Evolutionary conservation across 1,140 invertebrate species (phyloP), one percentile per base, ranked within the genome.

Genomic region (Drosophila oshimai): DNA sequence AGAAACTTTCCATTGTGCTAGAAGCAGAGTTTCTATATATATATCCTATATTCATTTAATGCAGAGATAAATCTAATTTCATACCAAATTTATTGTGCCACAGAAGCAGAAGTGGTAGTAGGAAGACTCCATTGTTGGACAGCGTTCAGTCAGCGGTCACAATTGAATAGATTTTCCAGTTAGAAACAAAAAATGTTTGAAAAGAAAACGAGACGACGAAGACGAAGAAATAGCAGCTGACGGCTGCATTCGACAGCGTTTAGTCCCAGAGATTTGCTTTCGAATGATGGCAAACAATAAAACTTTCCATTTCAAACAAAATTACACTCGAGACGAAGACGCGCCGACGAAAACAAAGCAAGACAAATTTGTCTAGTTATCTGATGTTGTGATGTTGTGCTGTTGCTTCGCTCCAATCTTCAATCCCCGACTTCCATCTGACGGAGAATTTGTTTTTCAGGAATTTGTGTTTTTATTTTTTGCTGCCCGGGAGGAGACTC

Each of bases 271-370:
- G 60, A 75, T 86, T 84, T 72, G 65, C 65, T 79, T 86, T 72
- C 64, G 58, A 74, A 58, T 64, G 57, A 77, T 73, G 55, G 62
- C 67, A 28, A 65, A 84, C 80, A 86, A 84, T 80, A 80, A 83
- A 84, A 84, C 80, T 84, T 84, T 84, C 80, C 80, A 86, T 84
- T 84, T 87, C 75, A 62, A 84, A 80, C 70, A 84, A 84, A 79
- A 84, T 81, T 83, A 76, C 72, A 62, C 68, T 72, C 39, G 24
- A 70, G 20, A 33, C 33, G 49, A 28, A 13, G n/a, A 20, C 36
- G 10, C 36, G 24, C 12, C 13, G 42, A 24, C 37, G 22, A 39
- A 75, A 64, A 65, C 77, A 84, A 79, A 72, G 64, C 64, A 39
- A 71, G 70, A 84, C 75, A 79, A 84, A 86, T 84, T 84, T 67